These are phyloP conservation scores for Geodia barretti DNA, from an alignment of 37 sponge, comb jelly and placozoan genomes.

Conservation along the genomic window DNA sequence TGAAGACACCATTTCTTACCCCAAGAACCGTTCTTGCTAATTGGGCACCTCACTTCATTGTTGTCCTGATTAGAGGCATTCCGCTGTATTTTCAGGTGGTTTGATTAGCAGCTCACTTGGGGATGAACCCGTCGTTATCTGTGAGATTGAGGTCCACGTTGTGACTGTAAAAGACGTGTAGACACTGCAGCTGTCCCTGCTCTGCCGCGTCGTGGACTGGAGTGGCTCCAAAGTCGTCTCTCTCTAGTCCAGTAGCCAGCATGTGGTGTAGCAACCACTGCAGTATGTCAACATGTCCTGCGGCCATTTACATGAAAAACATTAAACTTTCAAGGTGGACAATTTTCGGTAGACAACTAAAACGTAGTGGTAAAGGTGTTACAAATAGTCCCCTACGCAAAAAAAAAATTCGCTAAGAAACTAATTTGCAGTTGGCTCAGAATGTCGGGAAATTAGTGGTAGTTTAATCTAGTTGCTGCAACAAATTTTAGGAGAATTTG, in stretches of 20 bases:
- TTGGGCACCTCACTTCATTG: no score
- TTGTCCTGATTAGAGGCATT: no score
- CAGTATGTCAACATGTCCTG: constrained; percentile 84
- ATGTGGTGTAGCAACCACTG: constrained; percentile 88
- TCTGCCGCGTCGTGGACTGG: constrained; percentile 95
- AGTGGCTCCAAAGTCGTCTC: constrained; percentile 88
- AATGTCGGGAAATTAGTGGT: neutral
- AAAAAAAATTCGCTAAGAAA: no score
- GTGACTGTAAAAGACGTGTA: constrained; percentile 78
- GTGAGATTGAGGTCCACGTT: constrained; percentile 36
- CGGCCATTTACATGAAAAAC: neutral
- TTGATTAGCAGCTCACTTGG: constrained; percentile 65
- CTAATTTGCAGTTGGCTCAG: no score
- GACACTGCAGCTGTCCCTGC: constrained; percentile 79
- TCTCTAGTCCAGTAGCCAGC: constrained; percentile 74
- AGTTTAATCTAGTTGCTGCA: neutral
- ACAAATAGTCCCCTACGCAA: no score
- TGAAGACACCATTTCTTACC: no score
- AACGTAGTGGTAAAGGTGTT: no score
- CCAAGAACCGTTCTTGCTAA: neutral
- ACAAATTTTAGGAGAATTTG: no score
- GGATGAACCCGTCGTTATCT: constrained; percentile 79
- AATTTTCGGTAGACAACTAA: no score
- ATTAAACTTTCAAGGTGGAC: no score
- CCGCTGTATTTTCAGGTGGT: neutral